Evolutionary conservation across 2,113 vertebrate genomes (phyloP), one percentile per base, ranked within the genome.

Genomic region (Columba janthina): DNA sequence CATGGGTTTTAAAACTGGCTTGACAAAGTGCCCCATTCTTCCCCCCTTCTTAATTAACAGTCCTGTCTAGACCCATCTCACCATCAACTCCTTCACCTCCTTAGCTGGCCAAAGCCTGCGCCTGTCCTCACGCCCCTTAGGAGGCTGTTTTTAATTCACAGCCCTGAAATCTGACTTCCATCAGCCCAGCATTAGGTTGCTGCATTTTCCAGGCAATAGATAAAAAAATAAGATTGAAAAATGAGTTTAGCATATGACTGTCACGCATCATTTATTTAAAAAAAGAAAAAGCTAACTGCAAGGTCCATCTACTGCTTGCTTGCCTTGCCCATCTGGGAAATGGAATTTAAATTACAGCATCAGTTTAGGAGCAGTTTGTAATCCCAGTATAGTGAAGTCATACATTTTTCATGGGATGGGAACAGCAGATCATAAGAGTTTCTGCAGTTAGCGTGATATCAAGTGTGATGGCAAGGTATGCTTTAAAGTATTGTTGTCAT

Each of bases 161-260:
- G 67, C 14, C 42, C 53, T 15, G 4, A 67, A 71, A 54, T 48
- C n/a, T 51, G 69, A 36, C 34, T 90, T 93, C 82, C 92, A 69
- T 54, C 42, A 5, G 0, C 10, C 29, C 75, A 62, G n/a, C 13
- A 32, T 56, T 74, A 50, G 20, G 29, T 69, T 90, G 60, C 42
- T 93, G 32, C 48, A 19, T 92, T 97, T 97, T 92, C 71, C 74
- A 90, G 53, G 38, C 91, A 95, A 89, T 15, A 81, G 36, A 92
- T 94, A 64, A 92, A 78, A 94, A 92, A 88, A 42, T 24, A 80
- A 90, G 66, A 92, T 86, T 91, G 86, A 92, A 34, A 56, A 90
- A 66, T 93, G 74, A 93, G 65, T 90, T 95, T 94, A 96, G 71
- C 94, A 91, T 95, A 62, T 82, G 89, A 93, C 40, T 79, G 58